Percentiles rank a stretch among this genome's conserved stretches.
phyloP scores from a whole-genome alignment of 2,888 invertebrate species.

The Dyspetes luteomarginatus region DNA sequence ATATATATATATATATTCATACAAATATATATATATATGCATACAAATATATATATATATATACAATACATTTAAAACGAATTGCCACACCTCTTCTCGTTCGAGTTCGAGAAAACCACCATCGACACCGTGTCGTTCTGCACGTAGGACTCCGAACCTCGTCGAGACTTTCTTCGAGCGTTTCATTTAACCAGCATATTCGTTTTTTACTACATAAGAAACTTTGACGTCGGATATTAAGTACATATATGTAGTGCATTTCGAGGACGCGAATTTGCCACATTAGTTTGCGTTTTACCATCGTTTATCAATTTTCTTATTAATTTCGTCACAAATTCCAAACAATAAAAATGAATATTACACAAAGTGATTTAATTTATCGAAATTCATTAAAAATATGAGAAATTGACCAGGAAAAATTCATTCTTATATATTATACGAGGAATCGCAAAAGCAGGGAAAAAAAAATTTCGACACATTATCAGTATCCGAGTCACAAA shows the following conservation, averaged over 20 bases:
- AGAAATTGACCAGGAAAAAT: neutral
- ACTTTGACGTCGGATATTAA: conserved; percentile 25
- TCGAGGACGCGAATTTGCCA: conserved; percentile 42
- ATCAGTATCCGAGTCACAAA: neutral
- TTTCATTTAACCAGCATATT: conserved; percentile 18
- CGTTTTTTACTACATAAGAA: neutral
- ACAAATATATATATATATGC: too few relatives aligned
- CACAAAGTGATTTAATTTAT: too few relatives aligned
- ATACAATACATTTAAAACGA: conserved; percentile 51
- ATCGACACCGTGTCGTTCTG: conserved; percentile 67
- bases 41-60: too few relatives aligned
- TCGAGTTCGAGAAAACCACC: conserved; percentile 58
- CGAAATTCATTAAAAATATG: neutral
- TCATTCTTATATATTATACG: neutral
- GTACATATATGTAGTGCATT: conserved; percentile 2
- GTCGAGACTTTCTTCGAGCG: conserved; percentile 69
- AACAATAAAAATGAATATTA: too few relatives aligned
- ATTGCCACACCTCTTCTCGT: conserved; percentile 68
- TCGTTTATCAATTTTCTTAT: neutral
- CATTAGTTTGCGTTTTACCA: neutral
- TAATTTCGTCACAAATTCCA: neutral
- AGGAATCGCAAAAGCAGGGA: neutral
- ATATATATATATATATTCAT: neutral
- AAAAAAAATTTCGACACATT: neutral
- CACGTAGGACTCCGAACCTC: conserved; percentile 68